Base-by-base conservation (phyloP, 1,140 invertebrate genomes). In the Saxidomus purpurata region DNA sequence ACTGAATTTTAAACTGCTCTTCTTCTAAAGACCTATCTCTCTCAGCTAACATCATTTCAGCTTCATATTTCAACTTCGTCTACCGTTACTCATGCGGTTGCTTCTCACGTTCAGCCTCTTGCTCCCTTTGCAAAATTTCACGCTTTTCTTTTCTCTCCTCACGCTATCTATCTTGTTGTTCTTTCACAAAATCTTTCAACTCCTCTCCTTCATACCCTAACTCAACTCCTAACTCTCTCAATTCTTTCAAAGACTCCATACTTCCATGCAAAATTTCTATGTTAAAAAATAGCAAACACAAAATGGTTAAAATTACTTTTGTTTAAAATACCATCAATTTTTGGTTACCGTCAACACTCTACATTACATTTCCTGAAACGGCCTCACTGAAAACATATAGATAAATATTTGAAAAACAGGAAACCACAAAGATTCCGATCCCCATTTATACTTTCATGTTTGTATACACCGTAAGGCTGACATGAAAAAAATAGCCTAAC, bases 141-240 rank as follows among this genome's bases (percentile, higher is more conserved):
- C 47, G 11, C 34, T 31, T 17, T 13, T 22, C 28, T 0, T 36
- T 15, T 61, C 79, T 81, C 28, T 81, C 79, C 19, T 81, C 55
- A 15, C 79, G 49, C 79, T 17, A 11, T 19, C 47, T 34, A 36
- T 52, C 25, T 59, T 81, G 79, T 34, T 81, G 79, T 6, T 81
- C 79, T 28, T 59, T 81, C 0, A 81, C 52, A 25, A 55, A 81
- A 0, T 59, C 55, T 34, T n/a, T 31, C 1, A 61, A 34, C 22
- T 80, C 67, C 19, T 69, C 31, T 13, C 67, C 67, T 4, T 11
- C 67, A 69, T 69, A 69, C 8, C 67, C 67, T 28, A 69, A 22
- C 52, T 55, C 11, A 22, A 4, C 3, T 22, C 52, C 52, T 55
- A 55, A 55, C n/a, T 55, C 52, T 55, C 15, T 55, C n/a, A 55